phyloP scores from a whole-genome alignment of 2,113 vertebrate genomes.

The Chloebia gouldiae region DNA sequence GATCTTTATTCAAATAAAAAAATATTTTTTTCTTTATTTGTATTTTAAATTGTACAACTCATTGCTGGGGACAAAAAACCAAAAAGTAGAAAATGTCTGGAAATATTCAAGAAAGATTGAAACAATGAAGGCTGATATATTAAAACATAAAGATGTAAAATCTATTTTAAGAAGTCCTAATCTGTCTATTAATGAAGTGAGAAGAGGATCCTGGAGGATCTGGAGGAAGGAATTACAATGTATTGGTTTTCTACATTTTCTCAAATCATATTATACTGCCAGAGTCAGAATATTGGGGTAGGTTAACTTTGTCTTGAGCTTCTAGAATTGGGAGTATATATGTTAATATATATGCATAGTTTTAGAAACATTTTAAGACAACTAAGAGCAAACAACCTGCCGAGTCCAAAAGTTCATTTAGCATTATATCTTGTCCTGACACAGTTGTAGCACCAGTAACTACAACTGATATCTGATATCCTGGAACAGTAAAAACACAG shows the following conservation, averaged over 20 bases:
- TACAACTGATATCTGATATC: neutral
- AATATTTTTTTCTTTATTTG: neutral
- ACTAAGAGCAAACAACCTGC: neutral
- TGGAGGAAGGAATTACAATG: neutral
- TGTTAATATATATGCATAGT: neutral
- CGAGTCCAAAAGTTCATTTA: neutral
- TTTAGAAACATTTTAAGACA: neutral
- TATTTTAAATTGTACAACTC: neutral
- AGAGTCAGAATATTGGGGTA: neutral
- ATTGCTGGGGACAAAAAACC: neutral
- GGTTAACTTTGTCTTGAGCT: neutral
- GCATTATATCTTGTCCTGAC: neutral
- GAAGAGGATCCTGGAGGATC: neutral
- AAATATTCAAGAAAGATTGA: neutral
- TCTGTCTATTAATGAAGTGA: neutral
- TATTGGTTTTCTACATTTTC: neutral
- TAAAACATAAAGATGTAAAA: neutral
- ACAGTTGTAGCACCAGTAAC: neutral
- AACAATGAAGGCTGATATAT: neutral
- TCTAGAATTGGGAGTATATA: neutral
- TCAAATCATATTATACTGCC: neutral
- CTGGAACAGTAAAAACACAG: neutral
- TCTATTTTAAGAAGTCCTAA: neutral
- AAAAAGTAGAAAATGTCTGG: neutral
- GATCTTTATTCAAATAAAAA: neutral